A percentile compares a stretch with the other conserved stretches of the same genome.
These are phyloP conservation scores for Chloroclysta siterata DNA, from an alignment of 2,888 invertebrate species.

Conservation along the genomic window DNA sequence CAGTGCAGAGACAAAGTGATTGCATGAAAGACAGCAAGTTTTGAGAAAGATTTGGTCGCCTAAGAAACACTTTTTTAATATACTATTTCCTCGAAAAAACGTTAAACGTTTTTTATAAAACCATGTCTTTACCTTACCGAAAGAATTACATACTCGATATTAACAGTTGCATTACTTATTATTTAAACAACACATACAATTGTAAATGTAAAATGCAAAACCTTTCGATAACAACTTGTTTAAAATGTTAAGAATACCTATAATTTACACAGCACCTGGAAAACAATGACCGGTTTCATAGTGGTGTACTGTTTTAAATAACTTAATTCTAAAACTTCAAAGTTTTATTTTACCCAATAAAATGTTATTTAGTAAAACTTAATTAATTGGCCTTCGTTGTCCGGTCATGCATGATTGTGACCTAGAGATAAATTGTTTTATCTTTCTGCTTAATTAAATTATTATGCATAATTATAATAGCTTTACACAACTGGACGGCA, in stretches of 20 bases:
- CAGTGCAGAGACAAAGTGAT: constrained; percentile 12
- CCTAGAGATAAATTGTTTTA: constrained; percentile 19
- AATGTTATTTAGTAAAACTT: not conserved
- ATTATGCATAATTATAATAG: constrained; percentile 11
- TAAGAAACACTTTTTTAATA: too few species aligned
- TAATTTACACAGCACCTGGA: not conserved
- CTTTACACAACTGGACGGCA: not conserved
- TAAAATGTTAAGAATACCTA: not conserved
- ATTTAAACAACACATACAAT: not conserved
- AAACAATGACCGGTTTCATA: not conserved
- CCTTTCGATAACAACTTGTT: not conserved
- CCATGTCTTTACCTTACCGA: too few species aligned
- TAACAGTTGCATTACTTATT: too few species aligned
- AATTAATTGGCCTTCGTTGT: constrained; percentile 14
- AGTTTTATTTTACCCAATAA: not conserved
- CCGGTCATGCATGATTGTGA: constrained; percentile 16
- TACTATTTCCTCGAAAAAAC: too few species aligned
- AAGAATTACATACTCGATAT: too few species aligned
- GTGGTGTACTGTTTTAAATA: not conserved
- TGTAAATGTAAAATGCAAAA: too few species aligned
- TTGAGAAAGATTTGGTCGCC: too few species aligned
- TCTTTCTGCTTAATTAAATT: constrained; percentile 17
- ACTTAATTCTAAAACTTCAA: not conserved
- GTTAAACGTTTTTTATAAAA: too few species aligned
- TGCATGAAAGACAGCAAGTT: too few species aligned